A percentile compares a stretch with the other conserved stretches of the same genome.
Conservation (phyloP, 2,113 vertebrate species). For the Galemys pyrenaicus region DNA sequence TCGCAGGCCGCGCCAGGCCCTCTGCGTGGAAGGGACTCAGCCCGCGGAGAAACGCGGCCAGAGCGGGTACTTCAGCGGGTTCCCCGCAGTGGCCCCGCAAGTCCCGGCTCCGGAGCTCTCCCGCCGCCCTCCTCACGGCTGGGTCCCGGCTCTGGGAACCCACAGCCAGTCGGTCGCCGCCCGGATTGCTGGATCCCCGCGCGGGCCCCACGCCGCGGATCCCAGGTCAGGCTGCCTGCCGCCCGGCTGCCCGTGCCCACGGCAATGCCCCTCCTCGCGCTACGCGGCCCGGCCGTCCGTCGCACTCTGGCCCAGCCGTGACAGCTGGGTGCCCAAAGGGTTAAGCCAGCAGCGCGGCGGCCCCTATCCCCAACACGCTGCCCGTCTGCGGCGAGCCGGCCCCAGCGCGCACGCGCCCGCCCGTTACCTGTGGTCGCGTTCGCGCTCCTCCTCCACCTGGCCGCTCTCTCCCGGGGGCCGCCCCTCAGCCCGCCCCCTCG, state of each 20-base stretch:
- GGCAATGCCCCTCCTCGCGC: constrained; percentile 30
- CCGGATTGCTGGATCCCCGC: too few relatives aligned
- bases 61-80: neutral
- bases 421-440: constrained; percentile 68
- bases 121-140: neutral
- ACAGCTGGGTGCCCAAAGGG: constrained; percentile 78
- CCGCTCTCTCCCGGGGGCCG: constrained; percentile 78
- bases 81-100: neutral
- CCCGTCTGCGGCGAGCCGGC: constrained; percentile 32
- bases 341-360: constrained; percentile 64
- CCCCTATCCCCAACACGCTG: constrained; percentile 23
- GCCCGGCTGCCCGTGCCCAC: constrained; percentile 37
- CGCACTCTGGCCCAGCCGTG: constrained; percentile 44
- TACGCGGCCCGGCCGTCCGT: neutral
- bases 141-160: neutral
- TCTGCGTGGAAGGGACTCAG: neutral
- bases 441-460: constrained; percentile 82
- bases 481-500: constrained; percentile 80
- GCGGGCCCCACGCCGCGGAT: neutral
- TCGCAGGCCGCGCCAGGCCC: constrained; percentile 64
- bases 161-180: too few relatives aligned
- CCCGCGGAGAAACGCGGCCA: neutral
- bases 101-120: neutral
- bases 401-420: constrained; percentile 70
- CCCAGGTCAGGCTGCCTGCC: constrained; percentile 32